A percentile compares a stretch with the other conserved stretches of the same genome.
Conservation (phyloP, 2,888 invertebrate genomes). For the Choristoneura rosaceana region DNA sequence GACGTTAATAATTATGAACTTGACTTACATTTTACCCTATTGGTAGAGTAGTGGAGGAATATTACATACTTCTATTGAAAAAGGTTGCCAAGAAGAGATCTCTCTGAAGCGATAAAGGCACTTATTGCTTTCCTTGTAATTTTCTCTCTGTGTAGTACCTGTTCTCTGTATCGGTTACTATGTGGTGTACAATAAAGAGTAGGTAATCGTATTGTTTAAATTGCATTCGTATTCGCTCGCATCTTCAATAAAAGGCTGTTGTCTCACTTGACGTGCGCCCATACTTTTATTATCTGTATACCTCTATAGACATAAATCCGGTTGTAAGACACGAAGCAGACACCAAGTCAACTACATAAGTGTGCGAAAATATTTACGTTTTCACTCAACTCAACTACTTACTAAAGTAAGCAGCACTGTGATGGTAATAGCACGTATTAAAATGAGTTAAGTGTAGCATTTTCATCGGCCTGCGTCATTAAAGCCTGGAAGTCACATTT, state of each 20-base stretch:
- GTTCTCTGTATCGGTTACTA: too few species aligned
- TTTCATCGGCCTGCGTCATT: not conserved
- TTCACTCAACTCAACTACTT: not conserved
- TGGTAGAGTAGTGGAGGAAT: not conserved
- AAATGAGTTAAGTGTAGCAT: not conserved
- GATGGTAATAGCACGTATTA: not conserved
- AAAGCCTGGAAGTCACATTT: constrained; percentile 15
- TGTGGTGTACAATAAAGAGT: too few species aligned
- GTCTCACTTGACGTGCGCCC: not conserved
- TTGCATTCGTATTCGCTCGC: too few species aligned
- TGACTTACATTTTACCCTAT: constrained; percentile 59
- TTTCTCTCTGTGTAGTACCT: too few species aligned
- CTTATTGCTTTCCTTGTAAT: too few species aligned
- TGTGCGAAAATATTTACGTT: not conserved
- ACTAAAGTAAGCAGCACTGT: not conserved
- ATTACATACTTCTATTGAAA: too few species aligned
- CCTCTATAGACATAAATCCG: not conserved
- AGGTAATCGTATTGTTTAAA: too few species aligned
- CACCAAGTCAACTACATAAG: not conserved
- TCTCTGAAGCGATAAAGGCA: too few species aligned
- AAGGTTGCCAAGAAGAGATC: too few species aligned
- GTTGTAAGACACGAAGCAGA: not conserved
- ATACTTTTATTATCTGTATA: too few species aligned
- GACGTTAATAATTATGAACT: constrained; percentile 70
- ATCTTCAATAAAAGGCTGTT: not conserved